These are phyloP conservation scores for Caenorhabditis panamensis DNA, from an alignment of 2,888 invertebrate genomes.

Conservation along the genomic window DNA sequence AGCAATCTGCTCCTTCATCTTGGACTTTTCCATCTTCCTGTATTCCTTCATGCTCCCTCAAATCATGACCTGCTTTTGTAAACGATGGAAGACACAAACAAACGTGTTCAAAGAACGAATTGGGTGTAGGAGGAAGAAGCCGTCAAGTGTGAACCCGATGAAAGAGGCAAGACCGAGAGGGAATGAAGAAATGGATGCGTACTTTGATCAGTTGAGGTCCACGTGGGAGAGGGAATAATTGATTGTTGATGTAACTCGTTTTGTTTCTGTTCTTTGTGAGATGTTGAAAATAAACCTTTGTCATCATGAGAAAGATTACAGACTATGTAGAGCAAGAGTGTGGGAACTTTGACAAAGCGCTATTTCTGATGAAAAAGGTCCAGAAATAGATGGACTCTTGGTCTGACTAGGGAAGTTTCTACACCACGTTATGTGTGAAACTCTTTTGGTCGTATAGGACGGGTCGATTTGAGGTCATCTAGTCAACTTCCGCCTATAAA, in stretches of 20 bases:
- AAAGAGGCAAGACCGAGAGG: slow-evolving; percentile 20
- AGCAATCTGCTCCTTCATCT: slow-evolving; percentile 5
- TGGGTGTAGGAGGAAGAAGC: slow-evolving; percentile 5
- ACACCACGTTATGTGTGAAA: too few relatives aligned
- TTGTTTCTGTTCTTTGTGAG: too few relatives aligned
- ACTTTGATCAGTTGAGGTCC: slow-evolving; percentile 37
- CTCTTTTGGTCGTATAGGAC: too few relatives aligned
- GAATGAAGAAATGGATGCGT: slow-evolving; percentile 23
- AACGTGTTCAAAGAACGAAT: slow-evolving; percentile 15
- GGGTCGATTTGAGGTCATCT: too few relatives aligned
- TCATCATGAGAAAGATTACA: too few relatives aligned
- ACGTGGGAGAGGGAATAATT: slow-evolving; percentile 36
- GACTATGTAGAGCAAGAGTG: too few relatives aligned
- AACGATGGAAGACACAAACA: slow-evolving; percentile 26
- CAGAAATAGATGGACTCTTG: too few relatives aligned
- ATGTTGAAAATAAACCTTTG: too few relatives aligned
- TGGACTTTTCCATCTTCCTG: slow-evolving; percentile 30
- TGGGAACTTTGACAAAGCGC: too few relatives aligned
- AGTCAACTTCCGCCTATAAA: too few relatives aligned
- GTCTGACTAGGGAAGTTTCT: too few relatives aligned
- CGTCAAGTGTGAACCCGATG: slow-evolving; percentile 20
- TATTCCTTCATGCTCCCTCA: slow-evolving; percentile 42
- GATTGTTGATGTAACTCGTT: neutral
- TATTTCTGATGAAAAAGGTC: too few relatives aligned
- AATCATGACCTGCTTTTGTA: slow-evolving; percentile 41